phyloP scores from a whole-genome alignment of 2,797 vertebrate species.

The Arctocebus calabarensis region DNA sequence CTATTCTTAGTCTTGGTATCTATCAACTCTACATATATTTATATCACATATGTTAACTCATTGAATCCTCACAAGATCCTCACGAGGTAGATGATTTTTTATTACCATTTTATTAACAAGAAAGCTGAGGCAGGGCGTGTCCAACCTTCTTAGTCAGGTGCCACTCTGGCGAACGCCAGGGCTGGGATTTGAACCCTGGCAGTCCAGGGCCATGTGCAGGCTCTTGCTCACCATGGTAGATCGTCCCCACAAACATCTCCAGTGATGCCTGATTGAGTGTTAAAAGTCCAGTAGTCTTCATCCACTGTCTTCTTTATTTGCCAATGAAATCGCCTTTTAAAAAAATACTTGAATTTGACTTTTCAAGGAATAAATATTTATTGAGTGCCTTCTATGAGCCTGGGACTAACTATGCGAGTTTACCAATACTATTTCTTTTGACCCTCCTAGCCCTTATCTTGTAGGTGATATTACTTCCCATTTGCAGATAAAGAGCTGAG shows the following conservation, averaged over 20 bases:
- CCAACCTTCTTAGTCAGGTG: background rate
- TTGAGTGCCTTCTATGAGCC: background rate
- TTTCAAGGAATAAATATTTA: conserved; percentile 39
- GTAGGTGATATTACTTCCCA: background rate
- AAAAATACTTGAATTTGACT: background rate
- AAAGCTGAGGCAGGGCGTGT: background rate
- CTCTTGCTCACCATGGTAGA: background rate
- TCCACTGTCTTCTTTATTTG: conserved; percentile 3
- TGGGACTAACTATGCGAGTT: conserved; percentile 23
- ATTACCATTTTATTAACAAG: background rate
- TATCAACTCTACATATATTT: background rate
- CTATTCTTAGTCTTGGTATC: background rate
- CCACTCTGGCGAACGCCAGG: background rate
- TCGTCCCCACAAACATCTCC: background rate
- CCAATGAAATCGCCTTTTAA: background rate
- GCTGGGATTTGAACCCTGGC: background rate
- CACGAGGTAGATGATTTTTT: background rate
- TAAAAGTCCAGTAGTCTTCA: background rate
- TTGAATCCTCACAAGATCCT: background rate
- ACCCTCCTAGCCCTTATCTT: background rate
- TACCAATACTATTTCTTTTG: background rate
- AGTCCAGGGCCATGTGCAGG: background rate
- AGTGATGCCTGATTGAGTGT: background rate
- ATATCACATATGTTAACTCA: background rate
- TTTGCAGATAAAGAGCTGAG: conserved; percentile 16